A percentile compares a stretch with the other conserved stretches of the same genome.
Evolutionary conservation across 1,140 invertebrate species (phyloP).

Genomic region (Pygmarrhopalites habei): DNA sequence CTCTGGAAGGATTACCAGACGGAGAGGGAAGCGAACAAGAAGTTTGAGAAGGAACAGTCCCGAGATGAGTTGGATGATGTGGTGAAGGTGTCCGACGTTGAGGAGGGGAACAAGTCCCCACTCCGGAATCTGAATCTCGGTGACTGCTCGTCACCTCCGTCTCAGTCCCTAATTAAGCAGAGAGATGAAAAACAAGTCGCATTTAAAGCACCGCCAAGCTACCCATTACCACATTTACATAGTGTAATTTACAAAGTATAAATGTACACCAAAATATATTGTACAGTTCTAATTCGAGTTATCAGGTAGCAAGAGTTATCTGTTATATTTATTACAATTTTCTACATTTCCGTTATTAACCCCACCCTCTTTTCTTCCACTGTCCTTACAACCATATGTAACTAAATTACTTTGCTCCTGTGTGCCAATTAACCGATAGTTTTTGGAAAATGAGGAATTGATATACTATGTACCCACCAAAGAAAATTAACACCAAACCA

Average conservation of each 20-base stretch:
- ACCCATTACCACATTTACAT: too few relatives aligned
- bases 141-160: conserved; percentile 22
- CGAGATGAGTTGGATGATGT: conserved; percentile 48
- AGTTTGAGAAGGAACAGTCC: conserved; percentile 18
- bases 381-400: too few relatives aligned
- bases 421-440: too few relatives aligned
- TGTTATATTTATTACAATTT: too few relatives aligned
- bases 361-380: too few relatives aligned
- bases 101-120: conserved; percentile 48
- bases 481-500: too few relatives aligned
- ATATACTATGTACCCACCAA: too few relatives aligned
- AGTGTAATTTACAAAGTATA: background rate
- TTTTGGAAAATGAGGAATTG: too few relatives aligned
- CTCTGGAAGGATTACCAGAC: conserved; percentile 18
- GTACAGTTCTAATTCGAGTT: background rate
- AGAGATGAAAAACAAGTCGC: conserved; percentile 9
- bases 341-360: too few relatives aligned
- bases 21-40: conserved; percentile 36
- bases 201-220: background rate
- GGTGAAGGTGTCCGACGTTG: conserved; percentile 71
- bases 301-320: too few relatives aligned
- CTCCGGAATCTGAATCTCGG: conserved; percentile 35
- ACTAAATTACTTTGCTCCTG: too few relatives aligned
- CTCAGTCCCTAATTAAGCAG: conserved; percentile 27
- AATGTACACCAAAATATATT: background rate